Evolutionary conservation across 1,140 invertebrate species (phyloP).

Genomic region (Sitobion miscanthi): DNA sequence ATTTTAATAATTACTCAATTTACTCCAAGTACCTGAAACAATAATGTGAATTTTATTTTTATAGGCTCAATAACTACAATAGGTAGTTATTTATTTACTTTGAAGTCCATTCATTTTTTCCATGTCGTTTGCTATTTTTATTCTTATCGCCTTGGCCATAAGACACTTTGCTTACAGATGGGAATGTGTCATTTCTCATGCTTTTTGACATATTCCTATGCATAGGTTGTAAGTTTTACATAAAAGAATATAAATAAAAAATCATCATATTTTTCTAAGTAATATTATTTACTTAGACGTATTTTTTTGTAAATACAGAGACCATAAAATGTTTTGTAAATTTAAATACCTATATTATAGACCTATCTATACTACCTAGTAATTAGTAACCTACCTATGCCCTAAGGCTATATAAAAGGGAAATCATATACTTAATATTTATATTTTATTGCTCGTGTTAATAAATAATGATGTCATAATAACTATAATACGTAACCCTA

Average conservation of each 20-base stretch:
- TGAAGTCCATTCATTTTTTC: slow-evolving; percentile 21
- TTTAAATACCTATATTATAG: neutral
- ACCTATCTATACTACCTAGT: neutral
- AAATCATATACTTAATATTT: neutral
- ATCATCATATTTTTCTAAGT: neutral
- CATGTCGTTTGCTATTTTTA: slow-evolving; percentile 22
- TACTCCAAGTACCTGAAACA: slow-evolving; percentile 39
- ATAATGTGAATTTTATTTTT: neutral
- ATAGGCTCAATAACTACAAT: neutral
- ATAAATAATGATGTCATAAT: neutral
- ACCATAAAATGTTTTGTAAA: neutral
- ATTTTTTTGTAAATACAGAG: neutral
- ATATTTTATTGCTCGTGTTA: neutral
- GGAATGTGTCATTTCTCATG: slow-evolving; percentile 35
- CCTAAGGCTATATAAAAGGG: neutral
- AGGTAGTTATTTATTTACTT: slow-evolving; percentile 23
- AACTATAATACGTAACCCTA: no score
- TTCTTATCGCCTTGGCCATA: slow-evolving; percentile 26
- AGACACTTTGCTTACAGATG: slow-evolving; percentile 26
- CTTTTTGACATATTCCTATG: slow-evolving; percentile 34
- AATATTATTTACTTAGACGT: neutral
- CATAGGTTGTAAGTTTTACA: neutral
- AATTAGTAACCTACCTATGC: neutral
- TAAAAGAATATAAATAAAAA: neutral
- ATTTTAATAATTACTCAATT: slow-evolving; percentile 18